phyloP scores from a whole-genome alignment of 2,888 invertebrate species.

The Galerucella nymphaeae region DNA sequence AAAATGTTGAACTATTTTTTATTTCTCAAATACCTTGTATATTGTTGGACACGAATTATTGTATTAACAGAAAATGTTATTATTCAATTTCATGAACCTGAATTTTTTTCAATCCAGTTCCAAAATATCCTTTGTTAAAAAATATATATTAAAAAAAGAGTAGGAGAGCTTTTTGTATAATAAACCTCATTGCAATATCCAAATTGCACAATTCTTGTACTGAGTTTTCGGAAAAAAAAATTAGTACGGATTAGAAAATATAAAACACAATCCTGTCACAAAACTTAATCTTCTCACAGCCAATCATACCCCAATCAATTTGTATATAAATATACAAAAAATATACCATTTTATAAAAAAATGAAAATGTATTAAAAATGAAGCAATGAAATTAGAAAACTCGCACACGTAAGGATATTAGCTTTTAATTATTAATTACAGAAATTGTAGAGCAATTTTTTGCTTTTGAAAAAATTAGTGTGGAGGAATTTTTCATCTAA shows the following conservation, averaged over 20 bases:
- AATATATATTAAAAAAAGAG: conserved; percentile 9
- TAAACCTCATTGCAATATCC: conserved; percentile 22
- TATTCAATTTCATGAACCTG: neutral
- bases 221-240: neutral
- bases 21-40: neutral
- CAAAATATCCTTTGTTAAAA: neutral
- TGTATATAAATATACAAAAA: conserved; percentile 19
- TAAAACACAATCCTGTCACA: conserved; percentile 19
- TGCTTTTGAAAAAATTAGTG: conserved; percentile 23
- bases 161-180: conserved; percentile 23
- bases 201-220: conserved; percentile 25
- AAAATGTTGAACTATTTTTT: neutral
- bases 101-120: neutral
- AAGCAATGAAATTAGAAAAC: conserved; percentile 36
- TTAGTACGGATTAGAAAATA: conserved; percentile 11
- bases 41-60: neutral
- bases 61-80: neutral
- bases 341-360: conserved; percentile 38
- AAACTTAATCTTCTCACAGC: conserved; percentile 7
- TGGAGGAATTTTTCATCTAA: conserved; percentile 11
- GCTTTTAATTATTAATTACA: neutral
- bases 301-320: conserved; percentile 15
- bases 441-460: neutral
- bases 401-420: conserved; percentile 34
- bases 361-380: conserved; percentile 33